phyloP scores from a whole-genome alignment of 2,113 vertebrate genomes.

The Sorex araneus region DNA sequence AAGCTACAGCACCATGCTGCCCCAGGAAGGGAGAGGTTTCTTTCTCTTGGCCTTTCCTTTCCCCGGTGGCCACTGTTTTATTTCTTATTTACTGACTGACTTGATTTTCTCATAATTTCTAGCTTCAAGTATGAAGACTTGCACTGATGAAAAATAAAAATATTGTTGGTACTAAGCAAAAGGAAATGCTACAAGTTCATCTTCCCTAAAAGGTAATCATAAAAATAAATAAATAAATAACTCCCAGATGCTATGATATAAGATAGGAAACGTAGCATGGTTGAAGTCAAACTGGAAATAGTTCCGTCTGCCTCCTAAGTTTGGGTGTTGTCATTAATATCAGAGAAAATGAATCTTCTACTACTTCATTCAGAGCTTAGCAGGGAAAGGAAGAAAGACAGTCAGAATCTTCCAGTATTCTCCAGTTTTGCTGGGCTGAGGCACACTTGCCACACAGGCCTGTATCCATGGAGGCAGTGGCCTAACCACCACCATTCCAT shows the following conservation, averaged over 20 bases:
- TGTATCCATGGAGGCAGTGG: neutral
- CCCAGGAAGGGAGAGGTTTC: too few species aligned
- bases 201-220: neutral
- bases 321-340: neutral
- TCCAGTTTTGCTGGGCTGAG: neutral
- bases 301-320: neutral
- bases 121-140: constrained; percentile 6
- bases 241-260: neutral
- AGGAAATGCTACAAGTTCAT: neutral
- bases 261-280: neutral
- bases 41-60: too few species aligned
- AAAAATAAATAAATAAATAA: neutral
- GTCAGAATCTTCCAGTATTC: neutral
- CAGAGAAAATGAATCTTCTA: neutral
- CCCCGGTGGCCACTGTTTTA: too few species aligned
- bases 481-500: neutral
- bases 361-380: neutral
- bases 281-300: neutral
- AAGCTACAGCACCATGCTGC: too few species aligned
- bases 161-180: neutral
- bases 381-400: neutral
- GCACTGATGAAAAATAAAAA: neutral
- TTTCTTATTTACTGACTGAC: neutral
- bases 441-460: neutral
- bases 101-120: constrained; percentile 4